phyloP scores from a whole-genome alignment of 1,140 invertebrate species.

The Rhagoletis pomonella region DNA sequence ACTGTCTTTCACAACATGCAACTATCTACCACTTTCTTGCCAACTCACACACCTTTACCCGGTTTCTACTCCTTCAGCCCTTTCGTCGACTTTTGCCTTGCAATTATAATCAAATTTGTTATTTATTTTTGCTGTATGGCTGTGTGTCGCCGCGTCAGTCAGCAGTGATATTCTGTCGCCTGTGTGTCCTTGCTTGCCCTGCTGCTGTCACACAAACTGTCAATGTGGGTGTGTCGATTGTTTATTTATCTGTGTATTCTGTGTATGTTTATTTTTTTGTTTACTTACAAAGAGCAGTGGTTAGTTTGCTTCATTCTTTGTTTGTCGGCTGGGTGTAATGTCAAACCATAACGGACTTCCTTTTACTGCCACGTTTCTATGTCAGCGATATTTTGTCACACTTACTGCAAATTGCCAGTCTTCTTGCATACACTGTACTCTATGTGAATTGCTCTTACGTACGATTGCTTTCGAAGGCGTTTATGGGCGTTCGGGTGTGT shows the following conservation, averaged over 20 bases:
- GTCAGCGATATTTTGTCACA: conserved; percentile 38
- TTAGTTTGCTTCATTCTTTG: not conserved
- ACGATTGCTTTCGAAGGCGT: not conserved
- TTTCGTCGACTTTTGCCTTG: not conserved
- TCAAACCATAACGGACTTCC: conserved; percentile 30
- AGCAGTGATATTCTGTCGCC: conserved; percentile 25
- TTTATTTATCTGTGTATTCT: conserved; percentile 42
- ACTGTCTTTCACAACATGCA: not conserved
- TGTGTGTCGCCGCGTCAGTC: not conserved
- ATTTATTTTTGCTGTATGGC: conserved; percentile 12
- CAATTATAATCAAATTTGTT: conserved; percentile 43
- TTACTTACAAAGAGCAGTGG: not conserved
- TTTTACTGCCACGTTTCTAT: conserved; percentile 22
- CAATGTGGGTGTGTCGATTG: conserved; percentile 42
- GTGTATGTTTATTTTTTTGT: not conserved
- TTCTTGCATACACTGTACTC: not conserved
- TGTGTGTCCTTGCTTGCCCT: not conserved
- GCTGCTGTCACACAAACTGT: conserved; percentile 16
- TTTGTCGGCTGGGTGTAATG: conserved; percentile 32
- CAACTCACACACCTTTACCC: not conserved
- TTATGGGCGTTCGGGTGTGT: not conserved
- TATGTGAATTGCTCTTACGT: not conserved
- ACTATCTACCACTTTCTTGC: not conserved
- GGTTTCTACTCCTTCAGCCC: not conserved
- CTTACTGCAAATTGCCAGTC: conserved; percentile 27